These are phyloP conservation scores for Saccostrea echinata DNA, from an alignment of 1,140 invertebrate genomes.

Conservation along the genomic window DNA sequence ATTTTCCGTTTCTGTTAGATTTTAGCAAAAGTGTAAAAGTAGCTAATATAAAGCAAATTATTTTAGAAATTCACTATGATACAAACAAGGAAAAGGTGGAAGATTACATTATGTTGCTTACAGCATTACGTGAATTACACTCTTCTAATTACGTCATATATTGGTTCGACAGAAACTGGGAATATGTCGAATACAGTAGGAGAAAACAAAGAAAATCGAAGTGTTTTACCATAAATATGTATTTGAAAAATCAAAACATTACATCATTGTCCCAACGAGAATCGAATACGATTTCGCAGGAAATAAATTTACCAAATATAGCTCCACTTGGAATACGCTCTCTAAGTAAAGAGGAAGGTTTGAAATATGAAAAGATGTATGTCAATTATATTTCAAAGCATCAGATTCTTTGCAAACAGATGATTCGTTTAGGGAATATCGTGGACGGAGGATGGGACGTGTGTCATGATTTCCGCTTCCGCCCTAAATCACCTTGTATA, in stretches of 20 bases:
- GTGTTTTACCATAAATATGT: conserved; percentile 33
- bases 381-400: neutral
- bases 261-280: neutral
- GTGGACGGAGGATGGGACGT: conserved; percentile 34
- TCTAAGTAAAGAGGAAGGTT: neutral
- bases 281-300: neutral
- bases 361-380: neutral
- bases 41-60: conserved; percentile 12
- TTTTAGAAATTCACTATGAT: conserved; percentile 27
- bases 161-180: conserved; percentile 25
- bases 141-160: conserved; percentile 5
- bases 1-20: conserved; percentile 15
- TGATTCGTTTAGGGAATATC: conserved; percentile 3
- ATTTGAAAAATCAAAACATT: no score
- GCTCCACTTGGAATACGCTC: neutral
- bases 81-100: neutral
- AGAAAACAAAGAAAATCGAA: neutral
- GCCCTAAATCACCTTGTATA: neutral
- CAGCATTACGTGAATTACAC: conserved; percentile 12
- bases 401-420: conserved; percentile 21
- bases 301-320: neutral
- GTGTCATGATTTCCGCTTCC: conserved; percentile 27
- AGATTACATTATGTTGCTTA: neutral
- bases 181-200: neutral
- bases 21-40: neutral